Conservation (phyloP, 2,113 vertebrate genomes). For the Sardina pilchardus region DNA sequence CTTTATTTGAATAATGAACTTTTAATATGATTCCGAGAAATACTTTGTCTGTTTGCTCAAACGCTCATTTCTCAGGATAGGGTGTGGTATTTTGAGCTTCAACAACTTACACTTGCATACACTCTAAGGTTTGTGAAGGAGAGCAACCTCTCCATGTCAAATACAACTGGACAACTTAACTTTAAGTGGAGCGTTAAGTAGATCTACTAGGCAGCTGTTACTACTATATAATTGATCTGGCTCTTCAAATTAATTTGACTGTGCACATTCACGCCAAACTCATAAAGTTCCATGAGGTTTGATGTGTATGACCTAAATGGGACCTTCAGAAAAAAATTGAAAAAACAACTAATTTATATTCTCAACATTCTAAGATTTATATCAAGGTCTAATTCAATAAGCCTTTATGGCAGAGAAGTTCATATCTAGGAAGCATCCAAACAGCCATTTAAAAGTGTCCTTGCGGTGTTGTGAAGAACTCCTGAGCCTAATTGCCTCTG, state of each 20-base stretch:
- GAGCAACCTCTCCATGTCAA: not conserved
- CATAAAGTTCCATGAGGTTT: no score
- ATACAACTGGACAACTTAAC: not conserved
- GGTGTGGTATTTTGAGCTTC: not conserved
- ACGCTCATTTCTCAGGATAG: not conserved
- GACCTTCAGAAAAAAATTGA: no score
- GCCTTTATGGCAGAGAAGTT: not conserved
- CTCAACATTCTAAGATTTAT: not conserved
- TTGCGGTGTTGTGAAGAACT: constrained; percentile 60
- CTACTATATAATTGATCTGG: not conserved
- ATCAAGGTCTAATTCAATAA: not conserved
- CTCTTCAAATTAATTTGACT: not conserved
- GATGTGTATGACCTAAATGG: no score
- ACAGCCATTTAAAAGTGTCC: not conserved
- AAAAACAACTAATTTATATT: no score
- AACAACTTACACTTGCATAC: not conserved
- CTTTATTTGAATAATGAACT: not conserved
- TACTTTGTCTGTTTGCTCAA: not conserved
- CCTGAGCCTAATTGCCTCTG: constrained; percentile 71
- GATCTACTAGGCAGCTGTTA: not conserved
- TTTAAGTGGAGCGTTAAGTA: not conserved
- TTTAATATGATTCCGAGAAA: not conserved
- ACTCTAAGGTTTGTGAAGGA: not conserved
- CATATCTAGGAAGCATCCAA: not conserved
- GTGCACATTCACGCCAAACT: not conserved